These are phyloP conservation scores for Hydrotaea diabolus DNA, from an alignment of 2,888 invertebrate genomes.

Conservation along the genomic window DNA sequence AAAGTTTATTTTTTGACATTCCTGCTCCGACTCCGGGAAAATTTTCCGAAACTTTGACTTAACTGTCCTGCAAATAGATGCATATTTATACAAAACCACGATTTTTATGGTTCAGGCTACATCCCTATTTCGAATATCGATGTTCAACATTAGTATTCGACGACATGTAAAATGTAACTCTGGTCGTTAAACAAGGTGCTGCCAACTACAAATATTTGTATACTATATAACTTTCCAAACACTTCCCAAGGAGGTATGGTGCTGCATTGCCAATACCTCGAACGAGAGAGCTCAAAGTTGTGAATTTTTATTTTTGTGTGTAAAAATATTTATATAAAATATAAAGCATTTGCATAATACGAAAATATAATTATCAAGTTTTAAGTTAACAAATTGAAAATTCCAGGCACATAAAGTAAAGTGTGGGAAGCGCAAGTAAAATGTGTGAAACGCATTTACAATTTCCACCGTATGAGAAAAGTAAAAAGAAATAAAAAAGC, in stretches of 20 bases:
- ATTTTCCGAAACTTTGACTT: too few relatives aligned
- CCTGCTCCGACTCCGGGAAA: too few relatives aligned
- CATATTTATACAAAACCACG: too few relatives aligned
- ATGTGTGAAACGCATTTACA: conserved; percentile 58
- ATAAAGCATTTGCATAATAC: background rate
- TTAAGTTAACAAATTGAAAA: background rate
- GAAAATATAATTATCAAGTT: conserved; percentile 17
- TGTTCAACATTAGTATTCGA: too few relatives aligned
- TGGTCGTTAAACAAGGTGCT: too few relatives aligned
- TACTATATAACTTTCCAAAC: background rate
- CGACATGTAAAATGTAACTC: too few relatives aligned
- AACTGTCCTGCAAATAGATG: too few relatives aligned
- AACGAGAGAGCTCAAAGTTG: background rate
- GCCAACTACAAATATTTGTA: background rate
- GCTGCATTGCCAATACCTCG: conserved; percentile 6
- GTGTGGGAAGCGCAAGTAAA: background rate
- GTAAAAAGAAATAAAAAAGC: conserved; percentile 58
- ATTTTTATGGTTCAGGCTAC: too few relatives aligned
- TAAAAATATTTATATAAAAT: conserved; percentile 50
- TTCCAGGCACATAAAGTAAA: background rate
- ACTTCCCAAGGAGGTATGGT: background rate
- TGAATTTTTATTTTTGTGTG: too few relatives aligned
- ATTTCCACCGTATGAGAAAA: conserved; percentile 54
- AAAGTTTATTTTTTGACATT: too few relatives aligned
- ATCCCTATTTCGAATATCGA: too few relatives aligned